These are phyloP conservation scores for Ascidia mentula DNA, from an alignment of 23 tunicate species.

Conservation along the genomic window DNA sequence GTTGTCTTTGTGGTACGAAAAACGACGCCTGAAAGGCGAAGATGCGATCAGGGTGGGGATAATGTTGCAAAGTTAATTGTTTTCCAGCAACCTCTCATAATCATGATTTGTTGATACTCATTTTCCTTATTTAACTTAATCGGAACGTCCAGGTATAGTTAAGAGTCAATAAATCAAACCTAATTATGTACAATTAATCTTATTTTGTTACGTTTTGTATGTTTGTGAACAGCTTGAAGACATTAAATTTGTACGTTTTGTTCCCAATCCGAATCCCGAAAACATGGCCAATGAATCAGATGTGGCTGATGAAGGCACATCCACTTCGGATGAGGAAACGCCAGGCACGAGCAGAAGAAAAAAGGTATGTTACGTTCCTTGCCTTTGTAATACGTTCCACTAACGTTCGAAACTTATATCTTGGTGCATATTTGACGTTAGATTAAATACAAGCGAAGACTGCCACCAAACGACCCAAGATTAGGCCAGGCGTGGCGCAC, in stretches of 20 bases:
- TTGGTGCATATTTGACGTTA: not conserved
- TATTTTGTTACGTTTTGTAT: no score
- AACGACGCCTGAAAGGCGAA: conserved; percentile 6
- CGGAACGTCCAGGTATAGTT: no score
- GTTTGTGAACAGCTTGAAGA: conserved; percentile 23
- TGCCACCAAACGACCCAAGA: conserved; percentile 46
- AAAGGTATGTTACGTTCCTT: no score
- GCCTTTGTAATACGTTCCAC: no score
- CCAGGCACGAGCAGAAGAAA: not conserved
- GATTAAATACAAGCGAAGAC: conserved; percentile 24
- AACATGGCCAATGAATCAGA: conserved; percentile 49
- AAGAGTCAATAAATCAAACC: no score
- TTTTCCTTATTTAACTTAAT: no score
- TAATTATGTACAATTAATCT: no score
- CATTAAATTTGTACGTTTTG: conserved; percentile 19
- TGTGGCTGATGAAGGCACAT: conserved; percentile 50
- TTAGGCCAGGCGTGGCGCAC: conserved; percentile 45
- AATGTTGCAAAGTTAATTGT: no score
- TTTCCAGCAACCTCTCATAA: no score
- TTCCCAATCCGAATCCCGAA: conserved; percentile 31
- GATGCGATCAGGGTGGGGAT: conserved; percentile 19
- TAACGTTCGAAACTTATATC: no score
- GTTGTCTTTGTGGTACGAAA: conserved; percentile 22
- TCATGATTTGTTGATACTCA: no score
- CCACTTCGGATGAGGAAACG: conserved; percentile 40